phyloP scores from a whole-genome alignment of 2,888 invertebrate genomes.

The Smittia aterrima region DNA sequence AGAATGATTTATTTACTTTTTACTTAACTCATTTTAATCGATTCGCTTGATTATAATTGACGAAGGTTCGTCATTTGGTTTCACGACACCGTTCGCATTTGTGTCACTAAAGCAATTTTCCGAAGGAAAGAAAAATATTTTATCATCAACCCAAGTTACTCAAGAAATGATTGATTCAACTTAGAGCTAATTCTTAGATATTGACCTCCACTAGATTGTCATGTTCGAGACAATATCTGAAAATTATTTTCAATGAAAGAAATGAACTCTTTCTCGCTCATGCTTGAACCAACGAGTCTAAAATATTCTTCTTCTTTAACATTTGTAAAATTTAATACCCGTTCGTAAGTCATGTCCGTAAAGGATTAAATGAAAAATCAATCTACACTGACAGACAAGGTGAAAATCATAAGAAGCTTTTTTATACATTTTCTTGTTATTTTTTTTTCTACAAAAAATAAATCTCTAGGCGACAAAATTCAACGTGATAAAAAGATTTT shows the following conservation, averaged over 20 bases:
- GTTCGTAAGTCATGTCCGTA: too few species aligned
- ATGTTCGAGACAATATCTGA: too few species aligned
- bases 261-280: too few species aligned
- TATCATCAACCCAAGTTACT: too few species aligned
- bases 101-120: neutral
- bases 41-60: neutral
- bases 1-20: conserved; percentile 25
- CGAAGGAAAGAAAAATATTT: neutral
- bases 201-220: too few species aligned
- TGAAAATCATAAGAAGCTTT: too few species aligned
- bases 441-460: conserved; percentile 7
- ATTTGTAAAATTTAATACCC: too few species aligned
- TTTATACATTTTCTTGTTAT: neutral
- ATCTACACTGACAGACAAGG: too few species aligned
- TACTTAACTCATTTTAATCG: neutral
- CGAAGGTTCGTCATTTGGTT: neutral
- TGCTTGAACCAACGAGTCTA: too few species aligned
- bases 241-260: too few species aligned
- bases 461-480: neutral
- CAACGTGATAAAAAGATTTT: neutral
- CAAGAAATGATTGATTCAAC: neutral
- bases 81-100: neutral
- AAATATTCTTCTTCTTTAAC: too few species aligned
- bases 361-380: neutral
- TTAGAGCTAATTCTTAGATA: too few species aligned